Conservation (phyloP, 2,113 vertebrate genomes). For the Telmatochromis bifrenatus region DNA sequence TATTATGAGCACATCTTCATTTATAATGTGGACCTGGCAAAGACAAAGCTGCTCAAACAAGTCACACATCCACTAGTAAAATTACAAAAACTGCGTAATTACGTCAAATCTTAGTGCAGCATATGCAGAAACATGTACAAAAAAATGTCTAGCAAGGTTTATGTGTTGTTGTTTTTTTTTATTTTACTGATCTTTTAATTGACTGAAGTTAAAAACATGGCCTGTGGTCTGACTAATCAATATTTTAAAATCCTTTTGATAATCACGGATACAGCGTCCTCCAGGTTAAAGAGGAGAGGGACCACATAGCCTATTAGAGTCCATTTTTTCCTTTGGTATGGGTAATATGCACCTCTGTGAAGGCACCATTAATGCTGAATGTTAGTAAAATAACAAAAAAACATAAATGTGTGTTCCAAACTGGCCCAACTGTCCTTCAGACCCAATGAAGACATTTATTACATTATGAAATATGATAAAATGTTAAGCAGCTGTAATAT, state of each 20-base stretch:
- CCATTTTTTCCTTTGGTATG: neutral
- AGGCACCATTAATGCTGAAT: neutral
- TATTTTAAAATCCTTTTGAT: neutral
- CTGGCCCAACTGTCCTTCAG: neutral
- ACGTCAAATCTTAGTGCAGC: neutral
- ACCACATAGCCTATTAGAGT: neutral
- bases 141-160: neutral
- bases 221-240: neutral
- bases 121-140: neutral
- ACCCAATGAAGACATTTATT: neutral
- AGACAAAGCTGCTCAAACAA: neutral
- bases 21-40: neutral
- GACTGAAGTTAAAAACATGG: neutral
- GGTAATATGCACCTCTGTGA: neutral
- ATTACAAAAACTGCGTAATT: neutral
- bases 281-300: neutral
- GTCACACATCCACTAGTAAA: neutral
- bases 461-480: neutral
- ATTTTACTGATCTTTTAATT: neutral
- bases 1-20: neutral
- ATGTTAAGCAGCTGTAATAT: neutral
- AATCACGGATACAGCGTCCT: neutral
- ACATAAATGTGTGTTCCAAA: fast-evolving
- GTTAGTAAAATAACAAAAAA: neutral
- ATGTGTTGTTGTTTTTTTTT: fast-evolving